phyloP scores from a whole-genome alignment of 2,888 invertebrate species.

The Ectemnius lituratus region DNA sequence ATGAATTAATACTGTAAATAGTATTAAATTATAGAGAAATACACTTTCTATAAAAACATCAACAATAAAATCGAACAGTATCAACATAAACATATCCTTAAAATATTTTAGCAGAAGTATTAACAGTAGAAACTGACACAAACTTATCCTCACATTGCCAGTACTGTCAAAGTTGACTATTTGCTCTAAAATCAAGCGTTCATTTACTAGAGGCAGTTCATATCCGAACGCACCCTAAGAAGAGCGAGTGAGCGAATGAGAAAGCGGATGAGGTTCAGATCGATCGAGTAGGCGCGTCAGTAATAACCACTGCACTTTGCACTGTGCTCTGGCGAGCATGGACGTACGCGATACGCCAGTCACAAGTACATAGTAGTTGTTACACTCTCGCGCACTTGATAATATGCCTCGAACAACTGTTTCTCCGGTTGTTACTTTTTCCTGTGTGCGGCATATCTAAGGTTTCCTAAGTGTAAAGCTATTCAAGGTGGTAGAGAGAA shows the following conservation, averaged over 20 bases:
- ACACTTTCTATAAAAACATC: too few relatives aligned
- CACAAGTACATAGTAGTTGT: background rate
- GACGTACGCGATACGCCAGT: constrained; percentile 38
- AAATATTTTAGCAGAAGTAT: too few relatives aligned
- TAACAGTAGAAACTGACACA: too few relatives aligned
- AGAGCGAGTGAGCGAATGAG: background rate
- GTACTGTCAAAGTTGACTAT: too few relatives aligned
- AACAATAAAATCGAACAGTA: too few relatives aligned
- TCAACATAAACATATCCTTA: too few relatives aligned
- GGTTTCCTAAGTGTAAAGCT: background rate
- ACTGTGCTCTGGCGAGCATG: constrained; percentile 47
- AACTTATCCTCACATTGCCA: too few relatives aligned
- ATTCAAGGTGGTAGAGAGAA: background rate
- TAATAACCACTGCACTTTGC: constrained; percentile 70
- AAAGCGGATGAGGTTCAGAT: constrained; percentile 27
- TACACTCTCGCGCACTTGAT: too few relatives aligned
- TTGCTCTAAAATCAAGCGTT: too few relatives aligned
- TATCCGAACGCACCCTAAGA: background rate
- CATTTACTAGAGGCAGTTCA: too few relatives aligned
- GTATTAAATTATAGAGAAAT: too few relatives aligned
- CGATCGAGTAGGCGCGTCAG: constrained; percentile 54
- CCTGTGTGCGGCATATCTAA: background rate
- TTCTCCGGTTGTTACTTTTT: background rate
- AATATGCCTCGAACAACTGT: background rate
- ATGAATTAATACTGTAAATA: too few relatives aligned